Evolutionary conservation across 2,888 invertebrate genomes (phyloP).

Genomic region (Ryuthela nishihirai): DNA sequence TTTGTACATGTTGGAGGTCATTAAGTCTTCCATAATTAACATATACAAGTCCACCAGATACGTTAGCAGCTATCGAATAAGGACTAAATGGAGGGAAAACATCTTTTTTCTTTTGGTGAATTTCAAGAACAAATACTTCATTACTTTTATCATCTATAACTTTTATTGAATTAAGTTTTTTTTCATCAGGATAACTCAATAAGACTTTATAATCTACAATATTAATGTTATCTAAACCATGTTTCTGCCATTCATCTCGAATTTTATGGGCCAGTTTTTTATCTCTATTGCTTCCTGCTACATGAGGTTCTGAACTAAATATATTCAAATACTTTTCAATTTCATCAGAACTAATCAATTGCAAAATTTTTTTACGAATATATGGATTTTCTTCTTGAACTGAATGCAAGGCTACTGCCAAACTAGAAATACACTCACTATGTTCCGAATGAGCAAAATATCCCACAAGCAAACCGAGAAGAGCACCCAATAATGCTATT

Average conservation of each 20-base stretch:
- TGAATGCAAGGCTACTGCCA: slow-evolving; percentile 39
- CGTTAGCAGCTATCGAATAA: slow-evolving; percentile 43
- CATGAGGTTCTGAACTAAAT: slow-evolving; percentile 34
- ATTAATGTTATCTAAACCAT: slow-evolving; percentile 40
- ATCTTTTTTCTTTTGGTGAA: slow-evolving; percentile 33
- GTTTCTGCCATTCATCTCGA: slow-evolving; percentile 30
- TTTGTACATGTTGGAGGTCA: slow-evolving; percentile 50
- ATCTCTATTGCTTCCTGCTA: slow-evolving; percentile 42
- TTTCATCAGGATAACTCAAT: slow-evolving; percentile 39
- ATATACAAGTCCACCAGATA: slow-evolving; percentile 48
- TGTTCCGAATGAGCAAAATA: slow-evolving; percentile 42
- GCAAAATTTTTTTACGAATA: slow-evolving; percentile 38
- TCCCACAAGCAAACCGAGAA: slow-evolving; percentile 42
- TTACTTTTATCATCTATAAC: slow-evolving; percentile 27
- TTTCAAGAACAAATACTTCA: slow-evolving; percentile 14
- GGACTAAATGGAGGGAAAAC: slow-evolving; percentile 44
- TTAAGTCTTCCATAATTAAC: slow-evolving; percentile 53
- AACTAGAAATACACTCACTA: slow-evolving; percentile 35
- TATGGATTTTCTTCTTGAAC: slow-evolving; percentile 41
- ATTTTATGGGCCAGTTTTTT: slow-evolving; percentile 37
- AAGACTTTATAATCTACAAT: slow-evolving; percentile 41
- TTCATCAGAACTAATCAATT: slow-evolving; percentile 28
- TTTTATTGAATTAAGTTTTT: slow-evolving; percentile 39
- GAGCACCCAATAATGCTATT: slow-evolving; percentile 33
- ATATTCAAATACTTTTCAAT: slow-evolving; percentile 34